A percentile compares a stretch with the other conserved stretches of the same genome.
These are phyloP conservation scores for Anarhynchus alexandrinus DNA, from an alignment of 2,113 vertebrate species.

Conservation along the genomic window DNA sequence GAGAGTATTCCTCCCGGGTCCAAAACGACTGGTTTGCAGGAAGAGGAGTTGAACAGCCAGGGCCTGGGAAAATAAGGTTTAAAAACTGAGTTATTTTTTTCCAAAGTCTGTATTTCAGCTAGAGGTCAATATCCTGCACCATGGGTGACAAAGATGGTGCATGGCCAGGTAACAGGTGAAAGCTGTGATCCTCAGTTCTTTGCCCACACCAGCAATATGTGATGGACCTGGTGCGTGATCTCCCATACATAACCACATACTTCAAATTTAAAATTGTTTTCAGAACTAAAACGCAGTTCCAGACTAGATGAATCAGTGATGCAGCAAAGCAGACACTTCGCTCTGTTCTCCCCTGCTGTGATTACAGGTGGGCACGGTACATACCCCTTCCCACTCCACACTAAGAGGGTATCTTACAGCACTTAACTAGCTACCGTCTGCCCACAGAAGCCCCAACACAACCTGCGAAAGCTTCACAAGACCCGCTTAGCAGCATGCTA, in stretches of 20 bases:
- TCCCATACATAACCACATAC: neutral
- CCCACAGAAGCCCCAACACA: neutral
- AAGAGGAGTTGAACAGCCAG: slow-evolving; percentile 86
- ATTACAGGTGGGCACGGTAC: rapidly evolving
- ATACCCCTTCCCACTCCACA: neutral
- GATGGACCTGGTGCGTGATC: neutral
- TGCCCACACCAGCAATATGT: neutral
- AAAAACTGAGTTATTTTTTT: neutral
- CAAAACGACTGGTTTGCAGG: slow-evolving; percentile 93
- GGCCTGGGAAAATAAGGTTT: slow-evolving; percentile 73
- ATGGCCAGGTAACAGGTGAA: neutral
- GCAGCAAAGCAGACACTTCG: neutral
- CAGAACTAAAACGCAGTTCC: neutral
- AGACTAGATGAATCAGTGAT: neutral
- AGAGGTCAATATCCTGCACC: neutral
- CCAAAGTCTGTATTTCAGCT: neutral
- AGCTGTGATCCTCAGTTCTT: neutral
- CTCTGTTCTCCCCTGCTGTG: neutral
- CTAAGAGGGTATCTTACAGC: neutral
- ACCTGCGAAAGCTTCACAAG: neutral
- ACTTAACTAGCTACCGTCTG: rapidly evolving
- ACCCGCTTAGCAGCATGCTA: neutral
- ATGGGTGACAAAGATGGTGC: neutral
- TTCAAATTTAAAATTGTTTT: neutral
- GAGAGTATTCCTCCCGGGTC: slow-evolving; percentile 80